Conservation (phyloP, 2,797 vertebrate species). For the Orientallactaga sibirica region DNA sequence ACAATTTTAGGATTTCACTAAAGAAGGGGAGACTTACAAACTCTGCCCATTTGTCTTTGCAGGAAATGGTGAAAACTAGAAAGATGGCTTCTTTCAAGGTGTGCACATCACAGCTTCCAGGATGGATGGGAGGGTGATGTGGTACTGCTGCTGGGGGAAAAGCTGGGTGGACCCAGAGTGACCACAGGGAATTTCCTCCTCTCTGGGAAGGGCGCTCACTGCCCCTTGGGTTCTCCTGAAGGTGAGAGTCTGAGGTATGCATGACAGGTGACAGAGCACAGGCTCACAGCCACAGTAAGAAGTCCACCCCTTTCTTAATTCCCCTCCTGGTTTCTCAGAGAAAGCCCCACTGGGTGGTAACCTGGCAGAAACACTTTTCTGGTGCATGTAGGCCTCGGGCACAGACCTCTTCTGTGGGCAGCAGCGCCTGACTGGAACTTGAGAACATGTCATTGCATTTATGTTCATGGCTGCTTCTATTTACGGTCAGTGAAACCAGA, state of each 20-base stretch:
- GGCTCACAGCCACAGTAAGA: background rate
- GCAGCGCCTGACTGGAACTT: background rate
- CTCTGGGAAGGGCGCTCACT: background rate
- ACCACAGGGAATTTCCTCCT: background rate
- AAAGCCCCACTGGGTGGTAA: background rate
- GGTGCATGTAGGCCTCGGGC: background rate
- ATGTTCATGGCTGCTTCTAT: slow-evolving; percentile 31
- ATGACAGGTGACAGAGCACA: accelerated
- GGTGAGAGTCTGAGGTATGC: background rate
- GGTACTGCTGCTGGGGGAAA: too few relatives aligned
- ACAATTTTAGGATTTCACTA: slow-evolving; percentile 1
- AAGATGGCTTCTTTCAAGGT: too few relatives aligned
- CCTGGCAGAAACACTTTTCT: background rate
- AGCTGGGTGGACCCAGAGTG: too few relatives aligned
- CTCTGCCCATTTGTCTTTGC: too few relatives aligned
- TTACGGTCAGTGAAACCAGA: slow-evolving; percentile 34
- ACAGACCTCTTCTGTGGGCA: background rate
- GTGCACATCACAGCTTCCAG: too few relatives aligned
- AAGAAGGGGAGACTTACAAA: too few relatives aligned
- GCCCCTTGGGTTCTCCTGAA: background rate
- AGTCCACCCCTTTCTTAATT: background rate
- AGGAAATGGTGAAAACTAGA: too few relatives aligned
- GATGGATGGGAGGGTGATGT: too few relatives aligned
- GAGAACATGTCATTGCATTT: background rate
- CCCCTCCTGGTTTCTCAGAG: background rate